Evolutionary conservation across 1,140 invertebrate species (phyloP).

Genomic region (Papilio xuthus): DNA sequence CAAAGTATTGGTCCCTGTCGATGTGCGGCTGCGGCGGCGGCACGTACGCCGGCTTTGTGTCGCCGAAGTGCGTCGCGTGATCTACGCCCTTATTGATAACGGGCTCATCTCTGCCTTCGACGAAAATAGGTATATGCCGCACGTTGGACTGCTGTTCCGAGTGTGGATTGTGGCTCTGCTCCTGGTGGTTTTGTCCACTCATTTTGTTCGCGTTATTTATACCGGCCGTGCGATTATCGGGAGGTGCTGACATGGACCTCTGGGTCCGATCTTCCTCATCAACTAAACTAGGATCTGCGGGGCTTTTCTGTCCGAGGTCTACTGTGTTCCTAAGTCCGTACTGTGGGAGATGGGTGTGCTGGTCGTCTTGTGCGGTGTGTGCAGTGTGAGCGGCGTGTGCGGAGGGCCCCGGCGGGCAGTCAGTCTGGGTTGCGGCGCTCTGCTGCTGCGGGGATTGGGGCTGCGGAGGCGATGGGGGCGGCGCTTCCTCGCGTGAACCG

Average conservation of each 20-base stretch:
- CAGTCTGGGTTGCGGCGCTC: conserved; percentile 81
- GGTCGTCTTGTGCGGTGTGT: conserved; percentile 46
- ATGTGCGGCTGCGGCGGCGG: conserved; percentile 68
- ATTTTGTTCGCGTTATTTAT: conserved; percentile 69
- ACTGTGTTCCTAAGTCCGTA: conserved; percentile 89
- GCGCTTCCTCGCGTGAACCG: conserved; percentile 62
- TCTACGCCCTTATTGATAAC: conserved; percentile 84
- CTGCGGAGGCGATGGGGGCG: conserved; percentile 51
- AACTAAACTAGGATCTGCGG: conserved; percentile 78
- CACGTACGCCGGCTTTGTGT: conserved; percentile 62
- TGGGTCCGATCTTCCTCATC: conserved; percentile 83
- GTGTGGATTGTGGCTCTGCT: conserved; percentile 62
- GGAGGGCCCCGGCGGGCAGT: conserved; percentile 57
- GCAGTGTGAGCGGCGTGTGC: conserved; percentile 39
- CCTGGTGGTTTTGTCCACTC: conserved; percentile 69
- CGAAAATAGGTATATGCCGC: conserved; percentile 93
- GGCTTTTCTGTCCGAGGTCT: conserved; percentile 87
- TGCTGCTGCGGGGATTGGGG: conserved; percentile 62
- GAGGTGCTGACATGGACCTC: conserved; percentile 87
- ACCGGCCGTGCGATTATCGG: conserved; percentile 72
- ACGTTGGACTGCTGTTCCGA: conserved; percentile 77
- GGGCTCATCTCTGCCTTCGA: conserved; percentile 90
- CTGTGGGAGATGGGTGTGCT: conserved; percentile 82
- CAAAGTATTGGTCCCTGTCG: conserved; percentile 75
- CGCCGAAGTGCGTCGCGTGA: conserved; percentile 68